These are phyloP conservation scores for Drosophila sordidula DNA, from an alignment of 2,888 invertebrate genomes.

Conservation along the genomic window DNA sequence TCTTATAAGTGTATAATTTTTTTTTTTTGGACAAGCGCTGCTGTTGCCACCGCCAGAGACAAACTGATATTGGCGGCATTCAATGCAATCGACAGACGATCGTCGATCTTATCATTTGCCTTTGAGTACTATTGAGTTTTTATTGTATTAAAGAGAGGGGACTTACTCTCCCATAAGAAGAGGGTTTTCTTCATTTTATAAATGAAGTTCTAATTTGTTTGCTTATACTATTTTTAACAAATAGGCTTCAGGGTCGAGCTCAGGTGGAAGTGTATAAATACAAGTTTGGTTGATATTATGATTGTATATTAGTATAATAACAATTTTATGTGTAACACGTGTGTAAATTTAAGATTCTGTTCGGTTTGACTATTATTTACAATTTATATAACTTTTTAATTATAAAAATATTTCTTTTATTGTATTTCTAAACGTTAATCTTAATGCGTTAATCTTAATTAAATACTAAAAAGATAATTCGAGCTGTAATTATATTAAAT, in stretches of 20 bases:
- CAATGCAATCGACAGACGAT: constrained; percentile 24
- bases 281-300: too few species aligned
- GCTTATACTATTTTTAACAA: neutral
- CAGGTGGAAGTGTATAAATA: too few species aligned
- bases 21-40: constrained; percentile 32
- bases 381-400: too few species aligned
- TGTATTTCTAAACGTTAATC: too few species aligned
- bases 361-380: too few species aligned
- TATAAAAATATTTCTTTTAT: neutral
- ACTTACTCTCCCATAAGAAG: neutral
- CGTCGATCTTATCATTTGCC: constrained; percentile 49
- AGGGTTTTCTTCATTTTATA: neutral
- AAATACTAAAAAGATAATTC: neutral
- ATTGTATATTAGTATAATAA: too few species aligned
- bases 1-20: constrained; percentile 14
- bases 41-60: constrained; percentile 48
- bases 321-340: too few species aligned
- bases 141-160: neutral
- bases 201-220: neutral
- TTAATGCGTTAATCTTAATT: too few species aligned
- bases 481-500: neutral
- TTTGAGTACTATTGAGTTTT: constrained; percentile 2
- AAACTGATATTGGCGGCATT: constrained; percentile 53
- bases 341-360: too few species aligned
- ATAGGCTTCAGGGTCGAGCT: too few species aligned